Base-by-base conservation (phyloP, 2,797 vertebrate genomes). In the Aphelocoma californica region DNA sequence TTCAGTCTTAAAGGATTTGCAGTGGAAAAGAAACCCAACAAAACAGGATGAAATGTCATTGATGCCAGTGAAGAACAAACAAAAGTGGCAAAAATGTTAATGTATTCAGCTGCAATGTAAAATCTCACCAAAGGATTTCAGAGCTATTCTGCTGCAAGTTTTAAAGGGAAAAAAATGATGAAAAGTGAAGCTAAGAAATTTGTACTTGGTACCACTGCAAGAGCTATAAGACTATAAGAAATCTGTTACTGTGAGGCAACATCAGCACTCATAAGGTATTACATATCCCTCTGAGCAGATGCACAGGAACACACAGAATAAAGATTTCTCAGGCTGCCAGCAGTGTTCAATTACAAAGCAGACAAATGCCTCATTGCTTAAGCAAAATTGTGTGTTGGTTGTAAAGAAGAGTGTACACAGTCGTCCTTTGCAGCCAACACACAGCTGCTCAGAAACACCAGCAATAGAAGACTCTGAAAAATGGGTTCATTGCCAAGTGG, bases 401-500 rank as follows among this genome's bases (percentile, higher is more conserved):
- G 62, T 31, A 79, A 85, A 80, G 57, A 80, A 48, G 10, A 92
- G 32, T 16, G 62, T 28, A 81, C 47, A 72, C 75, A 91, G 45
- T 57, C 8, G 40, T 18, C 31, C 54, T 45, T 28, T 60, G 66
- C 83, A 93, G 92, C 81, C 92, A 94, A 88, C 75, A 90, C 90
- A 88, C 85, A 94, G 93, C 94, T 95, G 93, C 86, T 92, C 78
- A 84, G 83, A 90, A 94, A 81, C 90, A 80, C 12, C 90, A 94
- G 78, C 81, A 79, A 64, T 0, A 81, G 44, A 88, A 81, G 56
- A 83, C 48, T 44, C 69, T 54, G 65, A 67, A 74, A 83, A 88
- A 54, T 1, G 32, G 34, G 19, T 80, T 65, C 10, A 2, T 51
- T 92, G 74, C 34, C 91, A 92, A 86, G 57, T 67, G 36, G 56